phyloP scores from a whole-genome alignment of 2,113 vertebrate species.

The Lonchura striata region DNA sequence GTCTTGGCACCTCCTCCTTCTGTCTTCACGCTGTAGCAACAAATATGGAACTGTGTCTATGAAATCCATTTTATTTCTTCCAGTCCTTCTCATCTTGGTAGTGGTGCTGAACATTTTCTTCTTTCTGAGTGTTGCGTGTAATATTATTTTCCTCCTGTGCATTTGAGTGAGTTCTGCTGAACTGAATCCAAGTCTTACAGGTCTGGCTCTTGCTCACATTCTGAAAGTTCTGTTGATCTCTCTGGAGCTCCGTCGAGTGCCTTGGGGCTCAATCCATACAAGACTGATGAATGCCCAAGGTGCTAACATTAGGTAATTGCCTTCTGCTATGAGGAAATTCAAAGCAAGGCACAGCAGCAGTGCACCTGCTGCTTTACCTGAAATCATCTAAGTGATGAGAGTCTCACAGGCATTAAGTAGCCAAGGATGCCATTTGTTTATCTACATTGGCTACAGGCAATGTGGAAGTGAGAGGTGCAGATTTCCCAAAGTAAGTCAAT shows the following conservation, averaged over 20 bases:
- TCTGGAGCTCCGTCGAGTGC: not conserved
- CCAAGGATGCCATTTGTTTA: not conserved
- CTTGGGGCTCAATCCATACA: not conserved
- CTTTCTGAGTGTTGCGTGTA: not conserved
- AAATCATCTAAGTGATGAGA: not conserved
- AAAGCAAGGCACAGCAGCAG: slow-evolving; percentile 32
- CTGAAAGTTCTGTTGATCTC: not conserved
- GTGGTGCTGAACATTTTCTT: not conserved
- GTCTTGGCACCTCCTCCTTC: not conserved
- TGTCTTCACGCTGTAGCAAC: not conserved
- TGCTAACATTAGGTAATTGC: slow-evolving; percentile 51
- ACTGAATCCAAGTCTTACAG: not conserved
- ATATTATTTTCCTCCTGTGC: not conserved
- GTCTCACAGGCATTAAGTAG: not conserved
- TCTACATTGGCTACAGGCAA: not conserved
- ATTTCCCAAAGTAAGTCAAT: not conserved
- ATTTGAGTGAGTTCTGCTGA: not conserved
- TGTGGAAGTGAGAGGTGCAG: rapidly evolving
- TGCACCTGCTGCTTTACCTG: slow-evolving; percentile 9
- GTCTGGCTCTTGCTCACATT: not conserved
- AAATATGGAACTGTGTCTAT: not conserved
- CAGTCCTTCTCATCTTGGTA: not conserved
- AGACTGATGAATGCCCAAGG: slow-evolving; percentile 21
- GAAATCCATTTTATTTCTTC: not conserved
- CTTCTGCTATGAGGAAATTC: slow-evolving; percentile 30